Conservation (phyloP, 2,797 vertebrate species). For the Manis pentadactyla region DNA sequence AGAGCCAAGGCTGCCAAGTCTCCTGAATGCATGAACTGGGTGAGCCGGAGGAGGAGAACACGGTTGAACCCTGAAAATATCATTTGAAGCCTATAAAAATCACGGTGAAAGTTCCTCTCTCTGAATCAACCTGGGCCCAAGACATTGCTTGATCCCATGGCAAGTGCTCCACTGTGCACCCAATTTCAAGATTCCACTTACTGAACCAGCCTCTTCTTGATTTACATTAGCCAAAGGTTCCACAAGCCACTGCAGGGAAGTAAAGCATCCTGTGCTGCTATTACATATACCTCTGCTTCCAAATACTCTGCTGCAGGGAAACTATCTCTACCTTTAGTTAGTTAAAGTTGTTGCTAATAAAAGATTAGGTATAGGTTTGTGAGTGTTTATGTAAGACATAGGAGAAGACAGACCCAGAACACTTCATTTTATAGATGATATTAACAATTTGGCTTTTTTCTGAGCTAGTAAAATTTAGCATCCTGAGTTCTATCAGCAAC, state of each 20-base stretch:
- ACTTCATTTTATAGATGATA: constrained; percentile 24
- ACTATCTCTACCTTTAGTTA: not conserved
- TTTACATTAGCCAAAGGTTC: not conserved
- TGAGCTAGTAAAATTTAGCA: constrained; percentile 26
- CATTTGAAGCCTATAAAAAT: not conserved
- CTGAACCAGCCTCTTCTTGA: not conserved
- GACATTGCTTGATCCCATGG: not conserved
- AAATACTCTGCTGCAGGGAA: not conserved
- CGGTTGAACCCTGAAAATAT: not conserved
- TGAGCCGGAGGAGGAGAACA: not conserved
- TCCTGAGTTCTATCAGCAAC: not conserved
- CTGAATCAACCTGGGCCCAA: not conserved
- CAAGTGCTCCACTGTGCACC: not conserved
- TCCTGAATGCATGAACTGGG: not conserved
- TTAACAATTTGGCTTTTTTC: not conserved
- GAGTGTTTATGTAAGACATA: too few relatives aligned
- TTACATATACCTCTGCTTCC: not conserved
- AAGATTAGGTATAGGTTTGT: not conserved
- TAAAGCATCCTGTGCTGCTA: not conserved
- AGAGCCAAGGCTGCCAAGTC: not conserved
- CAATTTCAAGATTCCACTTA: not conserved
- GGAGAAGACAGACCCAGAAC: not conserved
- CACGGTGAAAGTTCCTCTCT: not conserved
- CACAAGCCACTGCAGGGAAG: not conserved
- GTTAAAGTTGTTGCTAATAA: not conserved